These are phyloP conservation scores for Oncorhynchus kisutch DNA, from an alignment of 2,113 vertebrate genomes.

Conservation along the genomic window DNA sequence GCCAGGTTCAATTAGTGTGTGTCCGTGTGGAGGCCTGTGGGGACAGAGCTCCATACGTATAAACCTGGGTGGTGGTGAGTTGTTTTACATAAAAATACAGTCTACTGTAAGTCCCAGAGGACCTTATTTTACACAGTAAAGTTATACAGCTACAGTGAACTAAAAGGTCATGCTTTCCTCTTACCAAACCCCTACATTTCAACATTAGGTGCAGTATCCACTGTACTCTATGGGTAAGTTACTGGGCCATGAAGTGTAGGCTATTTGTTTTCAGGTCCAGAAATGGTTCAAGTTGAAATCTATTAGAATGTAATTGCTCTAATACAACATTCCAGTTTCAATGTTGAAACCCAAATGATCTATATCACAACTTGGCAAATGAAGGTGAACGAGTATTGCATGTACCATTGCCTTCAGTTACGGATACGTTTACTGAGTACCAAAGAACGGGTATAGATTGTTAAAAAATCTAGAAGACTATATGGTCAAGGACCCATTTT, in stretches of 20 bases:
- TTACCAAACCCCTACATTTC: neutral
- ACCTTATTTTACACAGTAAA: neutral
- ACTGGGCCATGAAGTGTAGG: neutral
- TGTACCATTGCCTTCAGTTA: too few species aligned
- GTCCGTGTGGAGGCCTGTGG: slow-evolving; percentile 2
- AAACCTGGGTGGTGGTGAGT: neutral
- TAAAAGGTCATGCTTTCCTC: neutral
- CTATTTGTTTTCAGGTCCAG: neutral
- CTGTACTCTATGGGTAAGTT: neutral
- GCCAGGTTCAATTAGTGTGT: slow-evolving; percentile 43
- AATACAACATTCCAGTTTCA: too few species aligned
- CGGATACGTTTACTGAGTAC: neutral
- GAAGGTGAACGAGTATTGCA: too few species aligned
- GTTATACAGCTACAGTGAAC: neutral
- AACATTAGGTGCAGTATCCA: neutral
- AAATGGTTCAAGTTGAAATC: neutral
- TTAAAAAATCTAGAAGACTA: neutral
- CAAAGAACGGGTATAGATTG: neutral
- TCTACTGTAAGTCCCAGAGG: slow-evolving; percentile 13
- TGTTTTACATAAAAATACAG: neutral
- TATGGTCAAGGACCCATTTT: neutral
- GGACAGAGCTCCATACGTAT: neutral
- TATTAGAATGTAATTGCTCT: neutral
- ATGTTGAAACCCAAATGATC: too few species aligned
- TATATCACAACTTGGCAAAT: too few species aligned